Percentiles rank a stretch among this genome's conserved stretches.
phyloP scores from a whole-genome alignment of 2,888 invertebrate genomes.

The Drosophila paranaensis region DNA sequence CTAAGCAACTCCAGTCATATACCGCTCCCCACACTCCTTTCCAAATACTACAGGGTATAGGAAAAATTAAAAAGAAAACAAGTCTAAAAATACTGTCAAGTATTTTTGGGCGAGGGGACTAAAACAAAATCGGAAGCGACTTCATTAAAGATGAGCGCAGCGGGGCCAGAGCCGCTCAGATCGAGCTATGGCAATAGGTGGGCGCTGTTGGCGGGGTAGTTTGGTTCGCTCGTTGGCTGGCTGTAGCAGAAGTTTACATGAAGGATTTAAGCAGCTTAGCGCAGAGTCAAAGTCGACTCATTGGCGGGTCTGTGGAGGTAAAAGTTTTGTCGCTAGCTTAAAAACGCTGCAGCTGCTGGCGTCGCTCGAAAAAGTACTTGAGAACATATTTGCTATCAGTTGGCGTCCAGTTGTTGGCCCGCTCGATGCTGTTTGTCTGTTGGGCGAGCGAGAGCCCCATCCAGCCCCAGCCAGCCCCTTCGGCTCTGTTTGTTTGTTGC shows the following conservation, averaged over 20 bases:
- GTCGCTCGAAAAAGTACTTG: conserved; percentile 65
- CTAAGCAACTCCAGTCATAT: no score
- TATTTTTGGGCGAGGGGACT: background rate
- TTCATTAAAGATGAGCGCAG: conserved; percentile 64
- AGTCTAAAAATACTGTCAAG: conserved; percentile 28
- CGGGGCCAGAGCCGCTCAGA: conserved; percentile 49
- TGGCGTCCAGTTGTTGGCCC: conserved; percentile 72
- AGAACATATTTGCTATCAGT: conserved; percentile 80
- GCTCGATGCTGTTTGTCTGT: conserved; percentile 14
- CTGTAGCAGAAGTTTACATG: conserved; percentile 72
- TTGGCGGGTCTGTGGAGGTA: conserved; percentile 55
- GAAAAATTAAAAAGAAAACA: background rate
- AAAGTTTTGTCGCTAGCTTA: conserved; percentile 75
- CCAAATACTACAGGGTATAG: background rate
- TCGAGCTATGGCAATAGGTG: conserved; percentile 52
- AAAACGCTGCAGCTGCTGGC: conserved; percentile 58
- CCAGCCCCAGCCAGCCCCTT: background rate
- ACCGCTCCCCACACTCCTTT: no score
- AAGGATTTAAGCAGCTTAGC: conserved; percentile 79
- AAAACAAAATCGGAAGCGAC: conserved; percentile 58
- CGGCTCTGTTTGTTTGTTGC: conserved; percentile 53
- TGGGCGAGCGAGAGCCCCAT: conserved; percentile 7
- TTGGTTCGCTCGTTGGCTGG: conserved; percentile 3
- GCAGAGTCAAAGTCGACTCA: conserved; percentile 64
- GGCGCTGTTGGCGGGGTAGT: conserved; percentile 3